phyloP scores from a whole-genome alignment of 2,797 vertebrate genomes.

The Dallia pectoralis region DNA sequence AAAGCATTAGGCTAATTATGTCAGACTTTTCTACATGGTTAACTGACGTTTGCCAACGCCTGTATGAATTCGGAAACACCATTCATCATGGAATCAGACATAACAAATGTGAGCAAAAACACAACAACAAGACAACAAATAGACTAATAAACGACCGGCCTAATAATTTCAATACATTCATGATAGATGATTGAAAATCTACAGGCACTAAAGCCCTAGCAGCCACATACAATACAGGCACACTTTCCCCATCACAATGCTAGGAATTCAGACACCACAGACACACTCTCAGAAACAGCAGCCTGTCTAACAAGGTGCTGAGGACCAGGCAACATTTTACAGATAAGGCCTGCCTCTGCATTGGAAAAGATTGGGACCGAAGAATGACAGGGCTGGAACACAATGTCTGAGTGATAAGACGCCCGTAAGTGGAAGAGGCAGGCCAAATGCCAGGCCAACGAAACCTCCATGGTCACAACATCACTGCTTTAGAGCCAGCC shows the following conservation, averaged over 20 bases:
- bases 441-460: conserved; percentile 51
- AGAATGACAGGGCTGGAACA: conserved; percentile 55
- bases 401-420: conserved; percentile 34
- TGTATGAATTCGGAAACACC: conserved; percentile 32
- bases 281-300: conserved; percentile 51
- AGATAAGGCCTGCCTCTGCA: conserved; percentile 63
- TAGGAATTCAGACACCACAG: conserved; percentile 62
- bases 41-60: too few relatives aligned
- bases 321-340: conserved; percentile 18
- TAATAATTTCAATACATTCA: too few relatives aligned
- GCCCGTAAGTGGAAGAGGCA: conserved; percentile 32
- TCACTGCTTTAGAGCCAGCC: neutral
- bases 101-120: conserved; percentile 11
- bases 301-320: conserved; percentile 43
- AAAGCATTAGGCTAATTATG: too few relatives aligned
- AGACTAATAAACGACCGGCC: conserved; percentile 6
- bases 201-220: neutral
- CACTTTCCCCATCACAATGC: conserved; percentile 57
- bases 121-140: conserved; percentile 11
- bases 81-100: conserved; percentile 37
- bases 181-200: too few relatives aligned
- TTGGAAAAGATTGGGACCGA: conserved; percentile 61
- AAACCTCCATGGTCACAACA: conserved; percentile 25
- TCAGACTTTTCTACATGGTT: too few relatives aligned
- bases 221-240: conserved; percentile 33